Evolutionary conservation across 2,888 invertebrate species (phyloP).

Genomic region (Xylophagus ater): DNA sequence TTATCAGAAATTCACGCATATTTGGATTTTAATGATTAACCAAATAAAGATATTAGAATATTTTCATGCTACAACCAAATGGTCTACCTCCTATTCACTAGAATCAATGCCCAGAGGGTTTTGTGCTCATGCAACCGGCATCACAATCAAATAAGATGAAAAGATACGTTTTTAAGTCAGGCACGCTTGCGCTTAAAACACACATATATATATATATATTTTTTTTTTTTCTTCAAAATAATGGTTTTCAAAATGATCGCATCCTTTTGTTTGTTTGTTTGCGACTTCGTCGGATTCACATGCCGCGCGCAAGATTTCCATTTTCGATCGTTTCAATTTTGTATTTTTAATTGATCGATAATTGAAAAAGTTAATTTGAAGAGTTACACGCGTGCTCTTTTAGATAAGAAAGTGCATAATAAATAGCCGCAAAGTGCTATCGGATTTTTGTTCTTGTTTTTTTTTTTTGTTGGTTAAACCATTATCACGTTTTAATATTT

Average conservation of each 20-base stretch:
- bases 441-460: too few species aligned
- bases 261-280: slow-evolving; percentile 12
- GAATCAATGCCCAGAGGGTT: too few species aligned
- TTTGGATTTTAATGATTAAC: slow-evolving; percentile 22
- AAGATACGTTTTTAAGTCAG: slow-evolving; percentile 1
- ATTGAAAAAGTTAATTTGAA: slow-evolving; percentile 24
- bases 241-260: too few species aligned
- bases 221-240: too few species aligned
- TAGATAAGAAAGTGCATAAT: slow-evolving; percentile 15
- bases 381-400: slow-evolving; percentile 21
- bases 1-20: slow-evolving; percentile 23
- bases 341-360: slow-evolving; percentile 22
- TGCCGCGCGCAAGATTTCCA: not conserved
- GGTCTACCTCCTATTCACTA: too few species aligned
- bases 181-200: not conserved
- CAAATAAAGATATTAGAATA: slow-evolving; percentile 14
- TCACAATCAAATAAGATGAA: too few species aligned
- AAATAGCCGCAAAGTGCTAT: not conserved
- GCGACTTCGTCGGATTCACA: slow-evolving; percentile 7
- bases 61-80: too few species aligned
- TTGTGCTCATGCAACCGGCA: too few species aligned
- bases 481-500: too few species aligned
- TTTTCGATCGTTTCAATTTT: not conserved
- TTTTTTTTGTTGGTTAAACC: too few species aligned
- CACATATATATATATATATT: too few species aligned